Base-by-base conservation (phyloP, 2,888 invertebrate genomes). In the Thecocarcelia acutangulata region DNA sequence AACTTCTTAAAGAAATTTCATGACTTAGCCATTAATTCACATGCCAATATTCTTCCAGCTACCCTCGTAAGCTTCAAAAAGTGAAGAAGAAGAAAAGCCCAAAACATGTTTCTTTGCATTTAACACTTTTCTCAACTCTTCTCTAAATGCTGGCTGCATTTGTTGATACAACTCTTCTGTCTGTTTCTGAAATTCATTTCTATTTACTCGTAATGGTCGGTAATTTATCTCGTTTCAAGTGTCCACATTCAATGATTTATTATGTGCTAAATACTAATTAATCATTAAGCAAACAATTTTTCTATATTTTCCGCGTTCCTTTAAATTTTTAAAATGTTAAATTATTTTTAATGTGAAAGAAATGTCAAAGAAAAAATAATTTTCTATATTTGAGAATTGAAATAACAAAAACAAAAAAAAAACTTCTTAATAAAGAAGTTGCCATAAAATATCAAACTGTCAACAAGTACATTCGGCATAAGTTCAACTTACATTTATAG, bases 241-340 rank as follows among this genome's bases (percentile, higher is more conserved):
- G 80, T 70, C 64, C 70, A 59, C 40, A 50, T 46, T 9, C 56
- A 72, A 68, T 80, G 70, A 80, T 72, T 70, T 68, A 80, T 68
- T 80, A 80, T 59, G 59, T 76, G 70, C 48, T 76, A 72, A 80
- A 61, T 70, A 69, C 64, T 80, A 74, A 80, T 74, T 74, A 69
- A 74, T 80, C 79, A 69, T 69, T 69, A 24, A 63, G n/a, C 21
- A 28, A 44, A 33, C 17, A 37, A 58, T 59, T 24, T 70, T 37
- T 59, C 40, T 21, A 59, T 50, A 59, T 70, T 70, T 70, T 70
- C 70, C 70, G 70, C 70, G 73, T 74, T 74, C 73, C 44, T 74
- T 33, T 2, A 17, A 13, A 19, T 33, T 63, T 46, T 73, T 54
- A 37, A 63, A 54, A 44, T 73, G 50, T 17, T 40, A 6, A 42